A percentile compares a stretch with the other conserved stretches of the same genome.
phyloP scores from a whole-genome alignment of 2,113 vertebrate genomes.

The Campylomormyrus tamandua region DNA sequence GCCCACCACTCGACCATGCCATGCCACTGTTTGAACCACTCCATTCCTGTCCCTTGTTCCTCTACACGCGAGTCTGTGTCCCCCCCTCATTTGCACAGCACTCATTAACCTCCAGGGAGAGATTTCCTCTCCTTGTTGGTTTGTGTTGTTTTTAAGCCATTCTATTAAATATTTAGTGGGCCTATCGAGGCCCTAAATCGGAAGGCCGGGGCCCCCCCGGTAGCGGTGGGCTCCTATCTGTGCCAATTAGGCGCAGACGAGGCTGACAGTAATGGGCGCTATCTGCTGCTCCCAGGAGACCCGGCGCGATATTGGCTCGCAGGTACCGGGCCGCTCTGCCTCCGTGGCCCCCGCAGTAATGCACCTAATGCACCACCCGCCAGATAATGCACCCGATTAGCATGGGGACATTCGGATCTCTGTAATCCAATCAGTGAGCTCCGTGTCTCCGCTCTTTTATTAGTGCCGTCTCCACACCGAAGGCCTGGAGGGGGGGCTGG shows the following conservation, averaged over 20 bases:
- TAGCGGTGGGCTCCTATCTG: constrained; percentile 50
- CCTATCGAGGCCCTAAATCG: constrained; percentile 57
- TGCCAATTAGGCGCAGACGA: constrained; percentile 59
- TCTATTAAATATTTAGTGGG: constrained; percentile 63
- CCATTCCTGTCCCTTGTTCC: background rate
- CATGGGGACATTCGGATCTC: constrained; percentile 17
- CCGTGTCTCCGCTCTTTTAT: constrained; percentile 12
- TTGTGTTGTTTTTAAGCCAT: constrained; percentile 39
- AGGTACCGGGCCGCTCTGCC: background rate
- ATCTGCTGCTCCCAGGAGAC: constrained; percentile 49
- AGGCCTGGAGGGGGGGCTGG: constrained; percentile 15
- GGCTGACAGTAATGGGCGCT: constrained; percentile 65
- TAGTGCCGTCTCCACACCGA: constrained; percentile 3
- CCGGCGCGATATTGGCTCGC: background rate
- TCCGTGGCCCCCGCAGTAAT: constrained; percentile 18
- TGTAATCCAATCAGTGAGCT: constrained; percentile 19
- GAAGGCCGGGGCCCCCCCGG: constrained; percentile 53
- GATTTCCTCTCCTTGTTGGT: constrained; percentile 26
- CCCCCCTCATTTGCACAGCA: background rate
- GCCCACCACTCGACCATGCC: background rate
- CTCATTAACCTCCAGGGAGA: constrained; percentile 36
- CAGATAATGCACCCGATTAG: constrained; percentile 25
- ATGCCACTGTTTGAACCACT: background rate
- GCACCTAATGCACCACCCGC: constrained; percentile 16
- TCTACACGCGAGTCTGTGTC: background rate